Evolutionary conservation across 2,888 invertebrate genomes (phyloP).

Genomic region (Cremastobaeus sp.): DNA sequence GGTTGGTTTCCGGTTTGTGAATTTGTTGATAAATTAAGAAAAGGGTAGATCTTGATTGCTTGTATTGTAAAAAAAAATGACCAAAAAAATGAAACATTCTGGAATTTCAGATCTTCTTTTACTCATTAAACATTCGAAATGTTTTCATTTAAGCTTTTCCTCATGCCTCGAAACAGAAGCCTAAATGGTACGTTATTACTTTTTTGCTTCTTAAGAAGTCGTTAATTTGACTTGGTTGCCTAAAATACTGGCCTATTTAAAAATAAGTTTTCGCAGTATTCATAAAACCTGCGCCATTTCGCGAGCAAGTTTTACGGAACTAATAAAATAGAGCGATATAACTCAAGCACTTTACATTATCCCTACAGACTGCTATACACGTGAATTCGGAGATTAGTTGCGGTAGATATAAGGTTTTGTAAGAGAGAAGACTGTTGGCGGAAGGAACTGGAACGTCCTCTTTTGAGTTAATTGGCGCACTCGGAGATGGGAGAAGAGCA

Average conservation of each 20-base stretch:
- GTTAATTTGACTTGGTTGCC: slow-evolving; percentile 24
- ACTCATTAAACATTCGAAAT: no score
- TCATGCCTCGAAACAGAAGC: no score
- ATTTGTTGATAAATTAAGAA: no score
- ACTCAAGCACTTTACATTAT: slow-evolving; percentile 54
- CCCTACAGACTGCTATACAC: slow-evolving; percentile 40
- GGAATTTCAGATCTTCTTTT: no score
- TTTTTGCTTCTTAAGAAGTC: neutral
- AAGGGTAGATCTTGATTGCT: no score
- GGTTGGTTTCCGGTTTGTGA: no score
- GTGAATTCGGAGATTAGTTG: slow-evolving; percentile 58
- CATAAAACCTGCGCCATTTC: slow-evolving; percentile 36
- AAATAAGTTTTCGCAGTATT: slow-evolving; percentile 33
- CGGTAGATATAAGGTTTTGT: slow-evolving; percentile 54
- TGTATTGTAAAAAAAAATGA: no score
- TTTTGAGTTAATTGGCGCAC: slow-evolving; percentile 70
- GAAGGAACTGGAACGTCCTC: slow-evolving; percentile 68
- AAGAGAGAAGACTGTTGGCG: slow-evolving; percentile 59
- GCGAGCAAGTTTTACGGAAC: slow-evolving; percentile 45
- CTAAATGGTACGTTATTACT: no score
- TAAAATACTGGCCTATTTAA: slow-evolving; percentile 21
- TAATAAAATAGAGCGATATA: slow-evolving; percentile 55
- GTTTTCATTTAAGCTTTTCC: no score
- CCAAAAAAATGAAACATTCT: no score
- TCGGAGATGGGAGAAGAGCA: slow-evolving; percentile 65